Base-by-base conservation (phyloP, 1,140 invertebrate species). In the Saccostrea cuccullata region DNA sequence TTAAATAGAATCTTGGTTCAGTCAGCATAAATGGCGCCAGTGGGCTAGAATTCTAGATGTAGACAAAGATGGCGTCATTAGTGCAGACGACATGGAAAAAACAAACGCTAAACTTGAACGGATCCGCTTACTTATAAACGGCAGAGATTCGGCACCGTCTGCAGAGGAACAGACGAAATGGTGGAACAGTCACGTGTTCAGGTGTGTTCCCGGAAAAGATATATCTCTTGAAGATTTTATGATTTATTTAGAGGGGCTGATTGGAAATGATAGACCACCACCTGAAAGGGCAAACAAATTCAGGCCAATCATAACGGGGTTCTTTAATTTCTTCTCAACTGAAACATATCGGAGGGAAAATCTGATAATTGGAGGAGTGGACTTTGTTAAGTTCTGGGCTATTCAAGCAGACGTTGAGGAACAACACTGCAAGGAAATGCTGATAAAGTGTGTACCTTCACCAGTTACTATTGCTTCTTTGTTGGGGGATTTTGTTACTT, bases 11-110 rank as follows among this genome's bases (percentile, higher is more conserved):
- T 0, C 15, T 15, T 60, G 58, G 55, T 85, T 64, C 9, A 64
- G 60, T 12, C n/a, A 55, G 26, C 84, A 56, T 17, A 85, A 85
- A 26, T 64, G n/a, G 56, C 55, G 84, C 17, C 58, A 30, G 23
- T 85, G 55, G 55, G 56, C 13, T 55, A 60, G 30, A 40, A 58
- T 85, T 60, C 84, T 85, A 5, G 58, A 85, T 64, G 84, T 58
- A 12, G 26, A 85, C 55, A 58, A 64, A 64, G 84, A 85, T 85
- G 84, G 84, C 56, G 36, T 85, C 84, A 85, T 85, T n/a, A 85
- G 84, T 36, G 20, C 20, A 64, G 60, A 60, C 6, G 84, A 85
- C 58, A 85, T 85, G 84, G 30, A 64, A 56, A 85, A 64, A 60
- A 85, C 84, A 1, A 60, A 67, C 26, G 84, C 56, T 2, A 85